Conservation (phyloP, 2,113 vertebrate species). For the Odocoileus virginianus region DNA sequence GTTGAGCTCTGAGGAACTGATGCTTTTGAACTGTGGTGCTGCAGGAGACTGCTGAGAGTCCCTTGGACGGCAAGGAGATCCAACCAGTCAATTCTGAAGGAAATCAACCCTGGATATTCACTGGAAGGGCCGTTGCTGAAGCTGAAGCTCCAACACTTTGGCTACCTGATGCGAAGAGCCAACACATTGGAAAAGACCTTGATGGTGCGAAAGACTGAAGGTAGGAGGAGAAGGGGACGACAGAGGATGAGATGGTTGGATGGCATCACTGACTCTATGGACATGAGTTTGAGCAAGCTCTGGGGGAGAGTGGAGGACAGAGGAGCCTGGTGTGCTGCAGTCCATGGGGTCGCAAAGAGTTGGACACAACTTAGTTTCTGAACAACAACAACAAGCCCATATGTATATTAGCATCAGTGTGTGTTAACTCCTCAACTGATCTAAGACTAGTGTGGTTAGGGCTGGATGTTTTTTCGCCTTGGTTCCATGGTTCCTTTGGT, state of each 20-base stretch:
- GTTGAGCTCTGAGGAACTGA: background rate
- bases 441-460: background rate
- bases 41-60: background rate
- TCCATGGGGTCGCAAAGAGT: background rate
- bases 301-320: background rate
- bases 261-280: background rate
- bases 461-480: background rate
- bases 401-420: background rate
- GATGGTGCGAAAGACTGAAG: background rate
- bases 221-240: background rate
- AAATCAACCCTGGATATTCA: background rate
- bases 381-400: background rate
- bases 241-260: background rate
- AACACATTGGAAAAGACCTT: background rate
- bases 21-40: background rate
- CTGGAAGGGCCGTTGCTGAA: background rate
- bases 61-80: background rate
- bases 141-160: background rate
- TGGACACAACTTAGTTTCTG: background rate
- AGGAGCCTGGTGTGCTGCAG: background rate
- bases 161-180: background rate
- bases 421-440: background rate
- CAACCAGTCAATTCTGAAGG: background rate
- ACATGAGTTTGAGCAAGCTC: background rate
- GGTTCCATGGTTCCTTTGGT: background rate